Evolutionary conservation across 2,888 invertebrate genomes (phyloP).

Genomic region (Phengaris arion): DNA sequence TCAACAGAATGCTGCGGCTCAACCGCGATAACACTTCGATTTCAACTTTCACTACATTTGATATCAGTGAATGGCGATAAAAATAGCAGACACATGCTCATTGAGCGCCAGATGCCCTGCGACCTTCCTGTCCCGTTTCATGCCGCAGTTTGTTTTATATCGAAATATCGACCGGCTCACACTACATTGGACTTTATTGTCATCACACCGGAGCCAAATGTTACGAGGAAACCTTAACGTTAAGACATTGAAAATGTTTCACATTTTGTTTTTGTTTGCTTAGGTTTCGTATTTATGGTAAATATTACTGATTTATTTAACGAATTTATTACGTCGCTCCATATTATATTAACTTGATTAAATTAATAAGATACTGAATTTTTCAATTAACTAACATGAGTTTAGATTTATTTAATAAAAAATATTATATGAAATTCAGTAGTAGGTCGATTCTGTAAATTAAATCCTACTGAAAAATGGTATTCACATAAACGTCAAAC

Average conservation of each 20-base stretch:
- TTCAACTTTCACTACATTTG: slow-evolving; percentile 41
- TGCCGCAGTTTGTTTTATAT: slow-evolving; percentile 52
- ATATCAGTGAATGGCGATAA: slow-evolving; percentile 71
- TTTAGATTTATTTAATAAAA: no score
- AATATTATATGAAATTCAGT: no score
- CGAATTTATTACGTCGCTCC: neutral
- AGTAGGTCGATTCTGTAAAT: no score
- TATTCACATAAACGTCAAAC: no score
- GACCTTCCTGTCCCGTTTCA: slow-evolving; percentile 62
- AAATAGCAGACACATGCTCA: slow-evolving; percentile 70
- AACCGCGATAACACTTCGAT: slow-evolving; percentile 9
- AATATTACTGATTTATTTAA: neutral
- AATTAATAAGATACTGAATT: no score
- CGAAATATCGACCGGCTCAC: slow-evolving; percentile 60
- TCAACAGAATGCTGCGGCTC: neutral
- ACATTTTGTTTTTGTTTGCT: neutral
- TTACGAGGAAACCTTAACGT: slow-evolving; percentile 23
- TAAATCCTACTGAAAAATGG: no score
- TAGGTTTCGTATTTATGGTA: neutral
- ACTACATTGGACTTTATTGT: slow-evolving; percentile 53
- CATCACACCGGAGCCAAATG: slow-evolving; percentile 24
- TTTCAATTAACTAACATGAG: no score
- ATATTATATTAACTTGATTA: neutral
- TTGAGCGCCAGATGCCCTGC: slow-evolving; percentile 72
- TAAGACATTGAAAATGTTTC: neutral